phyloP scores from a whole-genome alignment of 2,888 invertebrate genomes.

The Philhelius pedissequus region DNA sequence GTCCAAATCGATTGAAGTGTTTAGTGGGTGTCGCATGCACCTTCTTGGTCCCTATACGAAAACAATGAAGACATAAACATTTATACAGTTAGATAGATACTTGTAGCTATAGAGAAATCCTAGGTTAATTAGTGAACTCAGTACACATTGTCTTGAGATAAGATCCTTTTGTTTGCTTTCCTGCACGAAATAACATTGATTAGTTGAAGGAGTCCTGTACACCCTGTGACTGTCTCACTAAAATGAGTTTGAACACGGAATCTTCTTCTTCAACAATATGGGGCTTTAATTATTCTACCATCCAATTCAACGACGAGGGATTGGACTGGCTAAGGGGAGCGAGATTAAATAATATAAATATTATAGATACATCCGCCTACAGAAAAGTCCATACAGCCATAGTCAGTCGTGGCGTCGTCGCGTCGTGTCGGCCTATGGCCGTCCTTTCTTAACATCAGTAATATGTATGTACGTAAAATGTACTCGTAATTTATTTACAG shows the following conservation, averaged over 20 bases:
- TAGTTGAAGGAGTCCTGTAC: neutral
- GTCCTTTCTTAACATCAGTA: neutral
- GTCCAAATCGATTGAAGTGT: conserved; percentile 19
- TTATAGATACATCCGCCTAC: conserved; percentile 15
- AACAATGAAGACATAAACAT: neutral
- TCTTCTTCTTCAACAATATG: conserved; percentile 32
- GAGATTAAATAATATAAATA: conserved; percentile 37
- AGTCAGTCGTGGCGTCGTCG: neutral
- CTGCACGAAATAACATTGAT: conserved; percentile 26
- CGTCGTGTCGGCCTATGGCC: no score
- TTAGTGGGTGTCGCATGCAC: conserved; percentile 37
- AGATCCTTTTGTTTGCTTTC: conserved; percentile 19
- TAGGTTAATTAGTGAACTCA: conserved; percentile 38
- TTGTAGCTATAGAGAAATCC: neutral
- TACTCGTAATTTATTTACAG: conserved; percentile 18
- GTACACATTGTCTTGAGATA: conserved; percentile 18
- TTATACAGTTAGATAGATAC: no score
- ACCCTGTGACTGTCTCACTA: neutral
- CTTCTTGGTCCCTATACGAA: neutral
- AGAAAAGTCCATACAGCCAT: neutral
- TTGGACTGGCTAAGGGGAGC: neutral
- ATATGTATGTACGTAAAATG: no score
- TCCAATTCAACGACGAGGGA: neutral
- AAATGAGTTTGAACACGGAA: conserved; percentile 63
- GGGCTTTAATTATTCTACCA: conserved; percentile 49